phyloP scores from a whole-genome alignment of 2,888 invertebrate genomes.

The Latrodectus elegans region DNA sequence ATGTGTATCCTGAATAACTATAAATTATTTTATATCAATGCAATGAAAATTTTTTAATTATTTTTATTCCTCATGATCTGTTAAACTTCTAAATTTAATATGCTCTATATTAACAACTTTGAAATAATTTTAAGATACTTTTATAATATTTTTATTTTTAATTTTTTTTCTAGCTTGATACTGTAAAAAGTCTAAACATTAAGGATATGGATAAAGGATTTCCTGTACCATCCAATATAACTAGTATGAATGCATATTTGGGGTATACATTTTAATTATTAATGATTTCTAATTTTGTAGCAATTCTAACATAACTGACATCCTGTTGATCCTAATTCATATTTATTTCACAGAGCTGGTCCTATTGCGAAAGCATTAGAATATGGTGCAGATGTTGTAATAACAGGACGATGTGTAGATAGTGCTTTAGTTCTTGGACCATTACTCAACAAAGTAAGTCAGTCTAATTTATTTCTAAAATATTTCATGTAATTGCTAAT shows the following conservation, averaged over 20 bases:
- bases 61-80: too few species aligned
- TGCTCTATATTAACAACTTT: too few species aligned
- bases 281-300: not conserved
- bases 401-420: slow-evolving; percentile 78
- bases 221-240: slow-evolving; percentile 73
- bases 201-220: slow-evolving; percentile 74
- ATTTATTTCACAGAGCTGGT: slow-evolving; percentile 74
- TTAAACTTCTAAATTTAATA: too few species aligned
- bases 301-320: too few species aligned
- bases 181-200: slow-evolving; percentile 72
- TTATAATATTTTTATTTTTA: too few species aligned
- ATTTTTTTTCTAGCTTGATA: slow-evolving; percentile 72
- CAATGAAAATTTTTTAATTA: too few species aligned
- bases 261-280: slow-evolving; percentile 74
- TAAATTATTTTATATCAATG: too few species aligned
- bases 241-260: slow-evolving; percentile 77
- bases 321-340: not conserved
- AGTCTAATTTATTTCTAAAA: not conserved
- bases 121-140: too few species aligned
- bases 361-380: slow-evolving; percentile 76
- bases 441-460: slow-evolving; percentile 75
- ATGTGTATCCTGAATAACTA: too few species aligned
- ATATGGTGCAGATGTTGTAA: slow-evolving; percentile 77
- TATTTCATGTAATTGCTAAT: slow-evolving; percentile 1
- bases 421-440: slow-evolving; percentile 77